phyloP scores from a whole-genome alignment of 2,888 invertebrate species.

The Tetanocera ferruginea region DNA sequence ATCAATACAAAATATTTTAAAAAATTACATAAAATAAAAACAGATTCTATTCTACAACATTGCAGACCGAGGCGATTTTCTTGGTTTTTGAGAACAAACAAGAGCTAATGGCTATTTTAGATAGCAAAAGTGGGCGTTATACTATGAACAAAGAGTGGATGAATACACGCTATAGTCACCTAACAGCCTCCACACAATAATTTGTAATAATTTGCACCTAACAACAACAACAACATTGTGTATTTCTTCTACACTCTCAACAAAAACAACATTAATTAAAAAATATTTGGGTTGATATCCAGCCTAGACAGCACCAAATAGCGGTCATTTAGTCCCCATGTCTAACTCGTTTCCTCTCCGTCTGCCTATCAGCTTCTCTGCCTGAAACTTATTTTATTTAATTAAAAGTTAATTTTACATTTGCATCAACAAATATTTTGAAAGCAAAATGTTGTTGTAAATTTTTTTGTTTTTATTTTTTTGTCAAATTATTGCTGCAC shows the following conservation, averaged over 20 bases:
- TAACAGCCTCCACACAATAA: constrained; percentile 31
- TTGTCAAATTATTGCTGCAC: constrained; percentile 33
- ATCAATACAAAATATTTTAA: too few species aligned
- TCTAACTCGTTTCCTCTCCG: too few species aligned
- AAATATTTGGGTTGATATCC: not conserved
- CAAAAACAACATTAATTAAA: not conserved
- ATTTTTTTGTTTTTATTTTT: constrained; percentile 39
- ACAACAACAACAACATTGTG: constrained; percentile 13
- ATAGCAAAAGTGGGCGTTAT: constrained; percentile 22
- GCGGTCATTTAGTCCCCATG: too few species aligned
- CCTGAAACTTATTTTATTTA: constrained; percentile 49
- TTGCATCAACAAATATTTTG: constrained; percentile 43
- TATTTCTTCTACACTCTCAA: not conserved
- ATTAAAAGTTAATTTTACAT: constrained; percentile 54
- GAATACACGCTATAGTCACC: constrained; percentile 15
- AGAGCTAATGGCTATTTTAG: constrained; percentile 31
- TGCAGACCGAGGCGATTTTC: not conserved
- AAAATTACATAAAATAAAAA: too few species aligned
- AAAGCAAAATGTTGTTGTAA: not conserved
- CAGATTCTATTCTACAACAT: not conserved
- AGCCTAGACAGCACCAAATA: too few species aligned
- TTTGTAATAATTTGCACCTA: constrained; percentile 38
- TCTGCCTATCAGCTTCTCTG: not conserved
- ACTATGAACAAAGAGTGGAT: constrained; percentile 5
- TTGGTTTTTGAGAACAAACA: constrained; percentile 19